These are phyloP conservation scores for Cecidostiba fungosa DNA, from an alignment of 2,888 invertebrate genomes.

Conservation along the genomic window DNA sequence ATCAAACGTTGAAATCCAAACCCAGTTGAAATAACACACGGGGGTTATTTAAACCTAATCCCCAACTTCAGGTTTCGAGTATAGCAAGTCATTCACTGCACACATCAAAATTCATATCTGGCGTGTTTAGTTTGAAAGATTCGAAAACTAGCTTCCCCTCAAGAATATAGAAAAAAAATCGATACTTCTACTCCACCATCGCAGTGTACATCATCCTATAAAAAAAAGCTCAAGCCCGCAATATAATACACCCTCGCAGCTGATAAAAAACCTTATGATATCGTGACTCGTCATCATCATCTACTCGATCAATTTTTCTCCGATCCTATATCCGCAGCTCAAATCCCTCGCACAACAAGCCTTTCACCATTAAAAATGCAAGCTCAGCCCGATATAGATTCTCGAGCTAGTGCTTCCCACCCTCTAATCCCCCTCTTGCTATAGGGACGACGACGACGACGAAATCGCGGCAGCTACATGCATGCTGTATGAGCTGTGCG, in stretches of 20 bases:
- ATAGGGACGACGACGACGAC: background rate
- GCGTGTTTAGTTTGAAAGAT: too few relatives aligned
- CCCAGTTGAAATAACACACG: background rate
- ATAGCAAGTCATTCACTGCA: background rate
- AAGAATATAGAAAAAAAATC: background rate
- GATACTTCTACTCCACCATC: background rate
- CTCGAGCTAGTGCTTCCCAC: background rate
- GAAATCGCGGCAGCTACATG: background rate
- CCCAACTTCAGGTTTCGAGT: background rate
- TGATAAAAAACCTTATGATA: background rate
- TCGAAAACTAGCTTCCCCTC: too few relatives aligned
- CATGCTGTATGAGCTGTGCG: background rate
- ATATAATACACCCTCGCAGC: too few relatives aligned
- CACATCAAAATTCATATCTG: background rate
- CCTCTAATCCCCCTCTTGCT: background rate
- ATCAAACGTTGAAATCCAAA: background rate
- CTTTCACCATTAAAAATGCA: slow-evolving; percentile 37
- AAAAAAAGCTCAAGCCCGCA: too few relatives aligned
- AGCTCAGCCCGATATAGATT: background rate
- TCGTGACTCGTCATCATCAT: background rate
- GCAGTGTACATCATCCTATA: too few relatives aligned
- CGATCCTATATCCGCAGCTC: background rate
- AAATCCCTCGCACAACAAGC: slow-evolving; percentile 1
- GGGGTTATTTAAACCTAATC: background rate
- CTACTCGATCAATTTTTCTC: background rate